Percentiles rank a stretch among this genome's conserved stretches.
Conservation (phyloP, 2,797 vertebrate species). For the Siniperca undulata region DNA sequence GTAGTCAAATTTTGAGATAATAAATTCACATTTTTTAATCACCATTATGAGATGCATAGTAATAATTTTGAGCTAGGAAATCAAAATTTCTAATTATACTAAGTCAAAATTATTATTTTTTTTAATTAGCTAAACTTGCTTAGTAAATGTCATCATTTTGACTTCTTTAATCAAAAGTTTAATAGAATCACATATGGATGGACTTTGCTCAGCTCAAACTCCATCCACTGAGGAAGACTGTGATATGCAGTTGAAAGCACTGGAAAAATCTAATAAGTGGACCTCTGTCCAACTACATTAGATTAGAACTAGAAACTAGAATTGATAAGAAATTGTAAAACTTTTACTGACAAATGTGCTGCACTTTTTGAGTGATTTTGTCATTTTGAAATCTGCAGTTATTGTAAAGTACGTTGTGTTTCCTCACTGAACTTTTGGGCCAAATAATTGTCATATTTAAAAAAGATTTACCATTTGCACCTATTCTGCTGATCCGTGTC, state of each 20-base stretch:
- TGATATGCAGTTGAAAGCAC: neutral
- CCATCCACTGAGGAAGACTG: neutral
- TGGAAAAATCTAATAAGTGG: too few relatives aligned
- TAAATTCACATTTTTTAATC: too few relatives aligned
- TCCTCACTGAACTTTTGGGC: neutral
- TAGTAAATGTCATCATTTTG: neutral
- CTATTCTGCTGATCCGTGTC: constrained; percentile 10
- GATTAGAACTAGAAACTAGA: neutral
- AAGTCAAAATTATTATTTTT: too few relatives aligned
- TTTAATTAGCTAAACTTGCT: too few relatives aligned
- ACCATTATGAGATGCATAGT: too few relatives aligned
- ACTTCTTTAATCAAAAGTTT: neutral
- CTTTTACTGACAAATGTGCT: neutral
- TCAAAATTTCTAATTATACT: too few relatives aligned
- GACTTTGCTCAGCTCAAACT: neutral
- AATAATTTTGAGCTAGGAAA: too few relatives aligned
- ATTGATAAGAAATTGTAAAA: neutral
- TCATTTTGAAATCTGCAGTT: neutral
- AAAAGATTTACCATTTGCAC: neutral
- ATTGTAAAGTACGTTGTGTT: neutral
- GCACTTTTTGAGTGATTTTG: neutral
- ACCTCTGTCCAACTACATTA: neutral
- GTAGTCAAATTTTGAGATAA: neutral
- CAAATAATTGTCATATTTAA: neutral
- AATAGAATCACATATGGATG: neutral